Evolutionary conservation across 2,797 vertebrate species (phyloP).

Genomic region (Coluber constrictor): DNA sequence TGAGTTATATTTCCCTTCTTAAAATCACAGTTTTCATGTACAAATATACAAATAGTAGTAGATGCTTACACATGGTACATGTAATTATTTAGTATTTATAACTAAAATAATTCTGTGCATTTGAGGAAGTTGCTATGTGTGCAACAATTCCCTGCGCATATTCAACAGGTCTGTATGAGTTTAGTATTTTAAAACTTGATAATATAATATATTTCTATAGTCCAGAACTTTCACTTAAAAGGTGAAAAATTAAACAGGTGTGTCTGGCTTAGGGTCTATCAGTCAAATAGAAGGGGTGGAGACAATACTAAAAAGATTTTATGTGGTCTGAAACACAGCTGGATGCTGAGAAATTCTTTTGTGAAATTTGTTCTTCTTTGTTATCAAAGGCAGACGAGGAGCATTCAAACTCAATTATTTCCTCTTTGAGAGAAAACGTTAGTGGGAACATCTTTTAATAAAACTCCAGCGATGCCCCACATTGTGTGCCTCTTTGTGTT

Average conservation of each 20-base stretch:
- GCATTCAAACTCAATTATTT: slow-evolving; percentile 9
- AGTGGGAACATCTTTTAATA: neutral
- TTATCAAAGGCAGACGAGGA: neutral
- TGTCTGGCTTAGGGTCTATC: neutral
- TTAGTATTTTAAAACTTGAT: neutral
- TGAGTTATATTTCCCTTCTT: neutral
- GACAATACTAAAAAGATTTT: neutral
- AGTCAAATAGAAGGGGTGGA: neutral
- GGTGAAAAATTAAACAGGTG: neutral
- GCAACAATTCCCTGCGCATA: neutral
- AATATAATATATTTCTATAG: neutral
- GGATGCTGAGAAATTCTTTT: neutral
- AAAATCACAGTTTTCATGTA: neutral
- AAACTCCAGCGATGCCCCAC: neutral
- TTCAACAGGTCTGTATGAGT: neutral
- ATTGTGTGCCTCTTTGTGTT: neutral
- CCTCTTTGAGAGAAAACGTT: slow-evolving; percentile 2
- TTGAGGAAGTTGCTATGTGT: neutral
- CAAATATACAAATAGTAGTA: neutral
- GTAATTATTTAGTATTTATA: neutral
- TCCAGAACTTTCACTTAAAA: neutral
- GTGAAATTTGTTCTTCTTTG: neutral
- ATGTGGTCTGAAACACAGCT: neutral
- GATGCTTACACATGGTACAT: neutral
- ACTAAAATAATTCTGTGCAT: neutral